A percentile compares a stretch with the other conserved stretches of the same genome.
These are phyloP conservation scores for Ophion obscuratus DNA, from an alignment of 2,888 invertebrate species.

Conservation along the genomic window DNA sequence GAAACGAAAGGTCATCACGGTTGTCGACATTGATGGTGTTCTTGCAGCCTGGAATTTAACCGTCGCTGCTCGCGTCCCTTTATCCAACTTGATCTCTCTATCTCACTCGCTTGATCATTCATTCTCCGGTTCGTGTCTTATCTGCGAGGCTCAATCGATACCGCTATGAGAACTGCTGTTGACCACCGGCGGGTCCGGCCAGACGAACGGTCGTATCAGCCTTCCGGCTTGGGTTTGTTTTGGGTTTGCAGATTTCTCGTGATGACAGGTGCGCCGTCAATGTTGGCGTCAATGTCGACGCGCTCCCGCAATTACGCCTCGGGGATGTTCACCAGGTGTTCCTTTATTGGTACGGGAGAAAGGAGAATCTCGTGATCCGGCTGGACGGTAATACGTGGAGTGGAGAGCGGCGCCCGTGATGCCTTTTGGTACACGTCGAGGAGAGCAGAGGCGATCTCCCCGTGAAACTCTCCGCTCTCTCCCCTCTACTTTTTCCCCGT, in stretches of 20 bases:
- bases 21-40: too few species aligned
- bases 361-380: constrained; percentile 3
- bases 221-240: too few species aligned
- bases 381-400: constrained; percentile 9
- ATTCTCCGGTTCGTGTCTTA: background rate
- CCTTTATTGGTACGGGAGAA: constrained; percentile 1
- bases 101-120: background rate
- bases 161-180: background rate
- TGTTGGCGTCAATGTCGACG: too few species aligned
- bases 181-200: background rate
- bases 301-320: too few species aligned
- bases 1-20: too few species aligned
- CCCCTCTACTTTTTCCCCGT: constrained; percentile 2
- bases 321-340: background rate
- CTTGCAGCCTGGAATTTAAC: too few species aligned
- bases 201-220: too few species aligned
- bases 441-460: background rate
- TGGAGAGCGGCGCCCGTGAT: background rate
- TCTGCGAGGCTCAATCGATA: background rate
- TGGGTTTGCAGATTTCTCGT: constrained; percentile 1
- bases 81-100: constrained; percentile 32
- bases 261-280: background rate
- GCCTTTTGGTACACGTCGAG: constrained; percentile 13
- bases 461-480: constrained; percentile 14
- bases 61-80: background rate